Evolutionary conservation across 2,113 vertebrate species (phyloP).

Genomic region (Ictalurus punctatus): DNA sequence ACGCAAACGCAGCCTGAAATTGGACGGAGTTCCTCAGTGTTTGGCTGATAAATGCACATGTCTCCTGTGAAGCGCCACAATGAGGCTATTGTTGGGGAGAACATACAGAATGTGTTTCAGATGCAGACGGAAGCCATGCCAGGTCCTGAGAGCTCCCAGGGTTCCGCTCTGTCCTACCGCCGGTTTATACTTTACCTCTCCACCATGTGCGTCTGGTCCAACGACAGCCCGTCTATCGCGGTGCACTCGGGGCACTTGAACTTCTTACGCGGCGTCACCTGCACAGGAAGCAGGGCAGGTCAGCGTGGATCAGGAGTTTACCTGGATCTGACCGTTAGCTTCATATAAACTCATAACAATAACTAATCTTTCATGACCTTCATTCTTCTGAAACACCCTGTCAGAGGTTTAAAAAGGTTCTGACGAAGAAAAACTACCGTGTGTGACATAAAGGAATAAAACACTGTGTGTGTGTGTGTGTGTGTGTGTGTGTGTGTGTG

Average conservation of each 20-base stretch:
- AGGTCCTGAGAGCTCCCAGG: slow-evolving; percentile 42
- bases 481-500: too few relatives aligned
- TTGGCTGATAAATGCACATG: slow-evolving; percentile 41
- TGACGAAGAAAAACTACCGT: not conserved
- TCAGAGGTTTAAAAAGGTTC: not conserved
- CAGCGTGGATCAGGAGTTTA: not conserved
- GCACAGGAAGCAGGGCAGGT: not conserved
- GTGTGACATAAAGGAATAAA: too few relatives aligned
- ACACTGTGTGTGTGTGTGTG: too few relatives aligned
- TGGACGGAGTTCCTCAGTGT: slow-evolving; percentile 25
- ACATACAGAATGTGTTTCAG: slow-evolving; percentile 49
- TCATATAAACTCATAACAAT: not conserved
- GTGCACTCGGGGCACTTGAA: slow-evolving; percentile 99
- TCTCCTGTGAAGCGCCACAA: slow-evolving; percentile 46
- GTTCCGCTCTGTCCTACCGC: slow-evolving; percentile 8
- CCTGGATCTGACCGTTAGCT: not conserved
- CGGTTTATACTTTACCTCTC: slow-evolving; percentile 75
- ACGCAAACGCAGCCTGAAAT: slow-evolving; percentile 18
- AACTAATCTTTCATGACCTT: not conserved
- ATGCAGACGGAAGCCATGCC: slow-evolving; percentile 42
- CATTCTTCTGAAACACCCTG: not conserved
- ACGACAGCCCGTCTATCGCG: slow-evolving; percentile 92
- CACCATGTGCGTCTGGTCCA: slow-evolving; percentile 99
- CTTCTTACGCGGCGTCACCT: slow-evolving; percentile 98
- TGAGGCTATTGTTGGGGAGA: slow-evolving; percentile 47